Conservation (phyloP, 2,888 invertebrate genomes). For the Campoplex nolae region DNA sequence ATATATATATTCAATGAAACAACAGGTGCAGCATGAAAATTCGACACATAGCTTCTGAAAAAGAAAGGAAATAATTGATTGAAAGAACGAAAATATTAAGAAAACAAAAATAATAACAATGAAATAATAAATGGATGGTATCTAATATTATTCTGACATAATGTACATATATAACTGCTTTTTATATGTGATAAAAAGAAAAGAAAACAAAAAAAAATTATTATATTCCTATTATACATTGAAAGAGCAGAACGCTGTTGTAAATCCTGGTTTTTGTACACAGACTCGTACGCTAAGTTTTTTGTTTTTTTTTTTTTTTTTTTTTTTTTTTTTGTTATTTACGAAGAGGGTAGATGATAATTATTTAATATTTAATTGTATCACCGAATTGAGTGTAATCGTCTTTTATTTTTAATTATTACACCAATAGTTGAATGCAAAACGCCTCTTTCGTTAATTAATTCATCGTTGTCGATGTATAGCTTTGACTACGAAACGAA, state of each 20-base stretch:
- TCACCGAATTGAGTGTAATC: conserved; percentile 71
- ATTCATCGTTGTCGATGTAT: conserved; percentile 58
- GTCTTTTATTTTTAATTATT: conserved; percentile 49
- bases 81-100: conserved; percentile 32
- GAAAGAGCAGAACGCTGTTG: conserved; percentile 81
- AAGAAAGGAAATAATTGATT: conserved; percentile 52
- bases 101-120: conserved; percentile 59
- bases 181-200: conserved; percentile 81
- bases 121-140: conserved; percentile 77
- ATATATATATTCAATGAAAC: conserved; percentile 21
- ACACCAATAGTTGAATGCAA: conserved; percentile 22
- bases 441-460: conserved; percentile 58
- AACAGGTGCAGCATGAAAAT: conserved; percentile 47
- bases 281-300: conserved; percentile 81
- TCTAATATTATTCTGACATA: conserved; percentile 80
- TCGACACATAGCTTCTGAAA: conserved; percentile 42
- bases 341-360: conserved; percentile 78
- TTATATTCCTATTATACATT: conserved; percentile 82
- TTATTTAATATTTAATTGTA: conserved; percentile 83
- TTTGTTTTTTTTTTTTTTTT: conserved; percentile 73
- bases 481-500: conserved; percentile 12
- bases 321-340: conserved; percentile 76
- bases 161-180: conserved; percentile 84
- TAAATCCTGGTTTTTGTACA: conserved; percentile 84
- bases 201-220: conserved; percentile 71